Evolutionary conservation across 1,140 invertebrate genomes (phyloP).

Genomic region (Brachionus rubens): DNA sequence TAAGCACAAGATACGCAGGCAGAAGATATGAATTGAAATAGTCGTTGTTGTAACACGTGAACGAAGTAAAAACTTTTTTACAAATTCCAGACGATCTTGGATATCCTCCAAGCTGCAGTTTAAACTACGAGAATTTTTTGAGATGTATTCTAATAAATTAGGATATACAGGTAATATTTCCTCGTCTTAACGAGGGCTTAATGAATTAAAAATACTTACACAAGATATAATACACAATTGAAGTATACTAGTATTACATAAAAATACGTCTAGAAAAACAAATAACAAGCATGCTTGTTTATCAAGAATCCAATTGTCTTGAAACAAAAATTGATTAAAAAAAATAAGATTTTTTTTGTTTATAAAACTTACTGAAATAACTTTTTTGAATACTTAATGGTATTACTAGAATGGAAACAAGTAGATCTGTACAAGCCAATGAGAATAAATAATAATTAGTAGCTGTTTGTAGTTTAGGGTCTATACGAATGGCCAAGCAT

Average conservation of each 20-base stretch:
- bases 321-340: not conserved
- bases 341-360: too few species aligned
- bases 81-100: too few species aligned
- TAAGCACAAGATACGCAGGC: too few species aligned
- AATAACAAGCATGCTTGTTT: not conserved
- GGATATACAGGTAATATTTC: too few species aligned
- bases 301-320: conserved; percentile 17
- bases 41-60: too few species aligned
- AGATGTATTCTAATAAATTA: too few species aligned
- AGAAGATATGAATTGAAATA: too few species aligned
- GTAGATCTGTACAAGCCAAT: conserved; percentile 56
- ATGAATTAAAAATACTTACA: too few species aligned
- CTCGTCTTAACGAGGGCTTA: too few species aligned
- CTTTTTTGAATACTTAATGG: conserved; percentile 65
- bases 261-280: conserved; percentile 45
- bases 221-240: conserved; percentile 37
- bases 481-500: conserved; percentile 55
- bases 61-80: too few species aligned
- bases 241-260: conserved; percentile 40
- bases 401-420: conserved; percentile 77
- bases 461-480: conserved; percentile 55
- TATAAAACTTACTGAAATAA: conserved; percentile 37
- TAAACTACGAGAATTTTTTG: too few species aligned
- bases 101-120: too few species aligned
- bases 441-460: conserved; percentile 59